Percentiles rank a stretch among this genome's conserved stretches.
Evolutionary conservation across 2,888 invertebrate species (phyloP).

Genomic region (Platynereis dumerilii): DNA sequence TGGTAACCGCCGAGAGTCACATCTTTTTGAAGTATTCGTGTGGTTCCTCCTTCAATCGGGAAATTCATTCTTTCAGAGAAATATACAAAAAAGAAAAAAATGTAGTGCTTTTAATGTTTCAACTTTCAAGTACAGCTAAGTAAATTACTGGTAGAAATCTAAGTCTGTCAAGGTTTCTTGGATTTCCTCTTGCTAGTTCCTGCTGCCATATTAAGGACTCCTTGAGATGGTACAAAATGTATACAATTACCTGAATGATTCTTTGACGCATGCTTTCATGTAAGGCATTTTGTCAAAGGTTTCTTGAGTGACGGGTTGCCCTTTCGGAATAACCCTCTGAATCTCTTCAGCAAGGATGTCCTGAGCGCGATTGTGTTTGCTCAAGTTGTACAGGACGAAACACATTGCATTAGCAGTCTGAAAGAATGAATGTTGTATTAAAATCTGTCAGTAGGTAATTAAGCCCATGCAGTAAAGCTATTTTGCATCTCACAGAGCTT

Average conservation of each 20-base stretch:
- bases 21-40: constrained; percentile 40
- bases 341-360: constrained; percentile 42
- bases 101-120: too few species aligned
- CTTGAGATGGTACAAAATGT: too few species aligned
- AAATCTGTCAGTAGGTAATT: too few species aligned
- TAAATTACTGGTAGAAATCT: too few species aligned
- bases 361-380: constrained; percentile 41
- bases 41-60: constrained; percentile 47
- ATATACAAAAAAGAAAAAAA: too few species aligned
- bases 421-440: background rate
- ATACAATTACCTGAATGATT: constrained; percentile 47
- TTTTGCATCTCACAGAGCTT: too few species aligned
- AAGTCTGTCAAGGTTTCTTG: too few species aligned
- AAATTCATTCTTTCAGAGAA: constrained; percentile 40
- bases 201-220: too few species aligned
- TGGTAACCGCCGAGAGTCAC: constrained; percentile 43
- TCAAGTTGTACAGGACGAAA: constrained; percentile 45
- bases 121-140: too few species aligned
- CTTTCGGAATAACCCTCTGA: constrained; percentile 27
- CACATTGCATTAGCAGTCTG: constrained; percentile 47
- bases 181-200: too few species aligned
- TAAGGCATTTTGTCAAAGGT: constrained; percentile 41
- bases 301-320: constrained; percentile 27
- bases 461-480: too few species aligned
- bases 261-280: constrained; percentile 47